Evolutionary conservation across 2,888 invertebrate species (phyloP).

Genomic region (Mythimna albipuncta): DNA sequence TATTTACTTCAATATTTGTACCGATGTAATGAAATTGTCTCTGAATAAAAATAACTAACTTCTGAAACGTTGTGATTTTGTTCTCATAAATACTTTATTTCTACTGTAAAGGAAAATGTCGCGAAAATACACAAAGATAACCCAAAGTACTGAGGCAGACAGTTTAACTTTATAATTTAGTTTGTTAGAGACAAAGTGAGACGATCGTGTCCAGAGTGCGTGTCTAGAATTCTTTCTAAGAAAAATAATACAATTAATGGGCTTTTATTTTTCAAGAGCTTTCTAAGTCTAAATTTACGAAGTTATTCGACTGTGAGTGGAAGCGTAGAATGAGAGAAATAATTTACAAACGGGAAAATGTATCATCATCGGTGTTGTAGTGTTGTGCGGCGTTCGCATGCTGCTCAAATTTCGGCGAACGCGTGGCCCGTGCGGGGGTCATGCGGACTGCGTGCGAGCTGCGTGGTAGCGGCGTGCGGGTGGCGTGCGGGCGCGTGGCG

Average conservation of each 20-base stretch:
- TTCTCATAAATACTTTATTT: slow-evolving; percentile 16
- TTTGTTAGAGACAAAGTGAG: slow-evolving; percentile 48
- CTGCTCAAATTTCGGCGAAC: neutral
- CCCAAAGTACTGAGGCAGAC: slow-evolving; percentile 12
- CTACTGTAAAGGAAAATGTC: neutral
- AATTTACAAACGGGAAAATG: neutral
- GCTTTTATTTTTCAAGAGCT: slow-evolving; percentile 12
- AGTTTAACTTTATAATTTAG: slow-evolving; percentile 45
- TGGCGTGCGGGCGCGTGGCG: slow-evolving; percentile 22
- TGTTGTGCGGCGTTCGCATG: neutral
- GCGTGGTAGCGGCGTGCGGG: neutral
- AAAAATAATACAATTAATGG: slow-evolving; percentile 38
- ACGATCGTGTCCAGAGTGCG: slow-evolving; percentile 21
- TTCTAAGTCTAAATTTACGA: slow-evolving; percentile 12
- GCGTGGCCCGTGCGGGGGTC: neutral
- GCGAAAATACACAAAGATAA: slow-evolving; percentile 21
- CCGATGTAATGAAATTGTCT: slow-evolving; percentile 64
- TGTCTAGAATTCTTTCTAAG: slow-evolving; percentile 31
- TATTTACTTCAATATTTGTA: slow-evolving; percentile 66
- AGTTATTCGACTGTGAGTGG: slow-evolving; percentile 1
- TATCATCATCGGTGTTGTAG: neutral
- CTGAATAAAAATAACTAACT: slow-evolving; percentile 67
- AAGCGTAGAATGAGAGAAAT: neutral
- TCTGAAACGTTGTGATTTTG: slow-evolving; percentile 43
- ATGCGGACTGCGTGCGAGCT: neutral